These are phyloP conservation scores for Nanorana parkeri DNA, from an alignment of 2,113 vertebrate species.

Conservation along the genomic window DNA sequence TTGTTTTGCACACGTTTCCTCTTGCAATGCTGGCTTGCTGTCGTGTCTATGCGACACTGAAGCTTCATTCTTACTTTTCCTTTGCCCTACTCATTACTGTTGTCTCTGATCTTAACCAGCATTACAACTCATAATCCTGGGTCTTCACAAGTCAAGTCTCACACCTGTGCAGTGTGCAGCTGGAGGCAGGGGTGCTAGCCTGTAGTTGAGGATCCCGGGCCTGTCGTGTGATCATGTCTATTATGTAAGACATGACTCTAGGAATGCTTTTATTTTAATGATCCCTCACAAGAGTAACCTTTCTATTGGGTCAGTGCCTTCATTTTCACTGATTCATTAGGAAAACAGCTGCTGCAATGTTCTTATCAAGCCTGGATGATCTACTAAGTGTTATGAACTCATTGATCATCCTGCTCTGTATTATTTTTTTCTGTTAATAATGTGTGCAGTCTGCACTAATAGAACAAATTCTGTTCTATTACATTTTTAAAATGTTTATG, in stretches of 20 bases:
- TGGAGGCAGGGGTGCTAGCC: not conserved
- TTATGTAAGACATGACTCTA: conserved; percentile 22
- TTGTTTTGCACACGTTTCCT: conserved; percentile 21
- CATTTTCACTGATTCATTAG: not conserved
- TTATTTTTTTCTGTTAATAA: not conserved
- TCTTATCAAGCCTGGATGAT: not conserved
- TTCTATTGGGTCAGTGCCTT: conserved; percentile 20
- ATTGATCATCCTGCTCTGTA: not conserved
- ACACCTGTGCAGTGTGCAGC: conserved; percentile 33
- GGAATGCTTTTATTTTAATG: conserved; percentile 14
- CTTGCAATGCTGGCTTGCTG: not conserved
- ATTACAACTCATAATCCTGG: conserved; percentile 15
- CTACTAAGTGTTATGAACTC: not conserved
- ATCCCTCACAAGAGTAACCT: conserved; percentile 6
- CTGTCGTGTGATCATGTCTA: conserved; percentile 11
- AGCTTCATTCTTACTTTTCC: not conserved
- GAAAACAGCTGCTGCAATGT: not conserved
- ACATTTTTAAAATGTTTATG: no score
- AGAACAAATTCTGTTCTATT: no score
- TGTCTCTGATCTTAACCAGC: conserved; percentile 14
- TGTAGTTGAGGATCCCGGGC: not conserved
- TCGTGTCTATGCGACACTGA: not conserved
- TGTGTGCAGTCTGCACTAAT: no score
- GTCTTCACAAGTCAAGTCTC: conserved; percentile 8
- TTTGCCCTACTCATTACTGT: not conserved